These are phyloP conservation scores for Staurois parvus DNA, from an alignment of 2,797 vertebrate genomes.

Conservation along the genomic window DNA sequence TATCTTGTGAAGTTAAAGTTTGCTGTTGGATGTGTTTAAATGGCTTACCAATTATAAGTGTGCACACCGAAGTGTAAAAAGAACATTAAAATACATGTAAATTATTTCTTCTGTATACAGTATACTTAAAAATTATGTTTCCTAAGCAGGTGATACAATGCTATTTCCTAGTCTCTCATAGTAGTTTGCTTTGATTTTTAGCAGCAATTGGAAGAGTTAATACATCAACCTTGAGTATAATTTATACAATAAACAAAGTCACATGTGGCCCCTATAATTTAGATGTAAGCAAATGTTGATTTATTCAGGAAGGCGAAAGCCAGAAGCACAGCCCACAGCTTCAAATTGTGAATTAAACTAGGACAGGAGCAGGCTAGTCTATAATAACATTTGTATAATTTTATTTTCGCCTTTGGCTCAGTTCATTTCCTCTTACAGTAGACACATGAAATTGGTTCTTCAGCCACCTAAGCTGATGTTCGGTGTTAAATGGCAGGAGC, in stretches of 20 bases:
- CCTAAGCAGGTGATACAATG: not conserved
- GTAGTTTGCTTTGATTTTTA: not conserved
- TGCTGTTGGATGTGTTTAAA: too few relatives aligned
- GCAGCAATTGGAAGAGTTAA: slow-evolving; percentile 80
- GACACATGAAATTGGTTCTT: slow-evolving; percentile 99
- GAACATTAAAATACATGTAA: not conserved
- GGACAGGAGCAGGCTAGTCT: slow-evolving; percentile 99
- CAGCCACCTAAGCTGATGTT: slow-evolving; percentile 95
- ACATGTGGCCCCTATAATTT: slow-evolving; percentile 98
- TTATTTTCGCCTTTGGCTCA: slow-evolving; percentile 99
- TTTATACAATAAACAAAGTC: slow-evolving; percentile 99
- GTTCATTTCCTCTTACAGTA: slow-evolving; percentile 99
- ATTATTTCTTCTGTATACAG: not conserved
- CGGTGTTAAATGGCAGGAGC: slow-evolving; percentile 82
- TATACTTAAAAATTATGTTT: not conserved
- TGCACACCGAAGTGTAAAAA: not conserved
- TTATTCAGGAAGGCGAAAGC: slow-evolving; percentile 98
- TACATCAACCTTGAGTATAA: slow-evolving; percentile 93
- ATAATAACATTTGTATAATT: slow-evolving; percentile 99
- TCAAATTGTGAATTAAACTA: slow-evolving; percentile 99
- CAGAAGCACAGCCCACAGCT: slow-evolving; percentile 88
- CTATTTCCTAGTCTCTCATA: not conserved
- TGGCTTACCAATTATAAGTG: too few relatives aligned
- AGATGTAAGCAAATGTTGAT: slow-evolving; percentile 99
- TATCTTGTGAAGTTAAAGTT: too few relatives aligned